Percentiles rank a stretch among this genome's conserved stretches.
Conservation (phyloP, 2,888 invertebrate genomes). For the Hedychridium roseum region DNA sequence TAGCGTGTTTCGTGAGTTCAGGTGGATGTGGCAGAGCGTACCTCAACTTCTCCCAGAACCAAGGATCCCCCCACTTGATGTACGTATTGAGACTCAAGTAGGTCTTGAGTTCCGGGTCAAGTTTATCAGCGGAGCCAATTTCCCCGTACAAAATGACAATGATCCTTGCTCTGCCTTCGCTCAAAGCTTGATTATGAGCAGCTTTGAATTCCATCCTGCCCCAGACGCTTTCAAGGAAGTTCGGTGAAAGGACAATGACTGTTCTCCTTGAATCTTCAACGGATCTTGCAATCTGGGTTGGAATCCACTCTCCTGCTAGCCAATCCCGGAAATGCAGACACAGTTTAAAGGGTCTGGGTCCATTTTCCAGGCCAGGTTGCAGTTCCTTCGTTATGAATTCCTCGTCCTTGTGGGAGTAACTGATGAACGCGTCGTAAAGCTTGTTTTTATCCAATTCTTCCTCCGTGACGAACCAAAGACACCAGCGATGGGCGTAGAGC, state of each 20-base stretch:
- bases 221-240: slow-evolving; percentile 80
- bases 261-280: slow-evolving; percentile 77
- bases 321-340: slow-evolving; percentile 81
- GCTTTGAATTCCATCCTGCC: slow-evolving; percentile 79
- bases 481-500: slow-evolving; percentile 71
- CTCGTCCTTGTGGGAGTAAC: slow-evolving; percentile 81
- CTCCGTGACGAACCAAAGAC: slow-evolving; percentile 73
- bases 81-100: slow-evolving; percentile 82
- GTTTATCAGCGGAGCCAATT: slow-evolving; percentile 68
- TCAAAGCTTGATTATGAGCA: slow-evolving; percentile 75
- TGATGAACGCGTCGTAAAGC: slow-evolving; percentile 81
- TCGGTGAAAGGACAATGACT: slow-evolving; percentile 74
- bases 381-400: slow-evolving; percentile 73
- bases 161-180: slow-evolving; percentile 73
- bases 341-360: slow-evolving; percentile 71
- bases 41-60: slow-evolving; percentile 82
- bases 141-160: slow-evolving; percentile 80
- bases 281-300: slow-evolving; percentile 73
- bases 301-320: slow-evolving; percentile 78
- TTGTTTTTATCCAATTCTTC: slow-evolving; percentile 75
- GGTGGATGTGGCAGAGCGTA: slow-evolving; percentile 75
- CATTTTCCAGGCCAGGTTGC: slow-evolving; percentile 73
- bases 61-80: slow-evolving; percentile 81
- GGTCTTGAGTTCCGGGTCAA: slow-evolving; percentile 75
- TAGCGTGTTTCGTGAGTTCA: slow-evolving; percentile 28